These are phyloP conservation scores for Silurus meridionalis DNA, from an alignment of 2,113 vertebrate species.

Conservation along the genomic window DNA sequence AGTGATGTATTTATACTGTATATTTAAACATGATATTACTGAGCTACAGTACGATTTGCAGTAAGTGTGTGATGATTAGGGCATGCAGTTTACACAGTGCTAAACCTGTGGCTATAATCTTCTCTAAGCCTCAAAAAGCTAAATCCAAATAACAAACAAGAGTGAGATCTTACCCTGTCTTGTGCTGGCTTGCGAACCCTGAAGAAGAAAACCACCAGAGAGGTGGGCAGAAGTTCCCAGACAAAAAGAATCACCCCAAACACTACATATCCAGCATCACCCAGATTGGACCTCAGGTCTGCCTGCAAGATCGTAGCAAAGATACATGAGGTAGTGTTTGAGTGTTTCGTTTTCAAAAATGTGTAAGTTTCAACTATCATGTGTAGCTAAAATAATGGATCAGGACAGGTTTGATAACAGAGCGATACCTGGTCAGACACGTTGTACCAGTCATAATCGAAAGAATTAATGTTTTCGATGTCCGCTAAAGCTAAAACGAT, in stretches of 20 bases:
- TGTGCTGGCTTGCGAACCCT: conserved; percentile 85
- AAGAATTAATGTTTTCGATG: conserved; percentile 83
- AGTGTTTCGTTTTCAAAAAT: background rate
- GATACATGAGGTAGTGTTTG: background rate
- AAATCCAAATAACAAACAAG: background rate
- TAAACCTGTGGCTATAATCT: background rate
- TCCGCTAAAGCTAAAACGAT: conserved; percentile 85
- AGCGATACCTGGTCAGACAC: conserved; percentile 88
- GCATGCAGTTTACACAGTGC: background rate
- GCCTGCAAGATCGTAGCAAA: conserved; percentile 73
- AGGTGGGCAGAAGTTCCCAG: conserved; percentile 96
- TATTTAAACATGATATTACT: background rate
- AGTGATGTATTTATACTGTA: background rate
- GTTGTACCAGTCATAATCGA: conserved; percentile 98
- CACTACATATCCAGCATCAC: conserved; percentile 87
- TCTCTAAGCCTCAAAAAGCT: background rate
- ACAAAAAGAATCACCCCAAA: conserved; percentile 93
- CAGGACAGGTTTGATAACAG: background rate
- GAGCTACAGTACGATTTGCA: background rate
- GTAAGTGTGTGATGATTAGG: background rate
- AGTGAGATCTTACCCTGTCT: conserved; percentile 77
- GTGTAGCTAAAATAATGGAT: background rate
- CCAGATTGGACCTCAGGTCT: conserved; percentile 88
- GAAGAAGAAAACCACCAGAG: conserved; percentile 94
- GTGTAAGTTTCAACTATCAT: background rate